These are phyloP conservation scores for Aurelia sp. DNA, from an alignment of 30 jellyfish, hydroid and myxozoan species.

Conservation along the genomic window DNA sequence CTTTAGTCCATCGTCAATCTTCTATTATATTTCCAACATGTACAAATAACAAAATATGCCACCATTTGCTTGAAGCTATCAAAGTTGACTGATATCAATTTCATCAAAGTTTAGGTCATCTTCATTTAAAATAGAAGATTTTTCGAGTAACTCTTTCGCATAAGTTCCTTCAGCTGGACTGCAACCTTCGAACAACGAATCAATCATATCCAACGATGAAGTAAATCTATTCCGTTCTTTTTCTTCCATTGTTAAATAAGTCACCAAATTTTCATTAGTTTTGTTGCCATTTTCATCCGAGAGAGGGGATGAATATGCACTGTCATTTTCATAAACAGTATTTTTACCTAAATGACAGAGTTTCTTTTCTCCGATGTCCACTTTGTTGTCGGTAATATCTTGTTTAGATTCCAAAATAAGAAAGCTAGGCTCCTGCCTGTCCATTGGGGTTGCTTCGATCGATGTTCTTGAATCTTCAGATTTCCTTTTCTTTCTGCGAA, in stretches of 20 bases:
- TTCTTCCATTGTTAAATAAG: background rate
- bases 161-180: background rate
- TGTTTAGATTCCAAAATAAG: conserved; percentile 9
- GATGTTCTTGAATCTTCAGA: too few relatives aligned
- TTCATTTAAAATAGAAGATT: background rate
- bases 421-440: background rate
- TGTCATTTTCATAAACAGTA: conserved; percentile 1
- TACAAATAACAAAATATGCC: too few relatives aligned
- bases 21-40: too few relatives aligned
- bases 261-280: background rate
- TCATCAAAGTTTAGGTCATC: conserved; percentile 7
- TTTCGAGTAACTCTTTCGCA: background rate
- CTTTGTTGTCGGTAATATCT: background rate
- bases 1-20: too few relatives aligned
- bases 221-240: background rate
- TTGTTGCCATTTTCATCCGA: conserved; percentile 13
- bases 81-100: conserved; percentile 35
- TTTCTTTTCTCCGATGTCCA: background rate
- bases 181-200: conserved; percentile 1
- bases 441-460: background rate
- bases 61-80: background rate
- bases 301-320: conserved; percentile 51
- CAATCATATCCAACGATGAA: conserved; percentile 13
- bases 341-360: background rate
- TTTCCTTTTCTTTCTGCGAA: background rate